These are phyloP conservation scores for Heliconius cydno DNA, from an alignment of 2,888 invertebrate genomes.

Conservation along the genomic window DNA sequence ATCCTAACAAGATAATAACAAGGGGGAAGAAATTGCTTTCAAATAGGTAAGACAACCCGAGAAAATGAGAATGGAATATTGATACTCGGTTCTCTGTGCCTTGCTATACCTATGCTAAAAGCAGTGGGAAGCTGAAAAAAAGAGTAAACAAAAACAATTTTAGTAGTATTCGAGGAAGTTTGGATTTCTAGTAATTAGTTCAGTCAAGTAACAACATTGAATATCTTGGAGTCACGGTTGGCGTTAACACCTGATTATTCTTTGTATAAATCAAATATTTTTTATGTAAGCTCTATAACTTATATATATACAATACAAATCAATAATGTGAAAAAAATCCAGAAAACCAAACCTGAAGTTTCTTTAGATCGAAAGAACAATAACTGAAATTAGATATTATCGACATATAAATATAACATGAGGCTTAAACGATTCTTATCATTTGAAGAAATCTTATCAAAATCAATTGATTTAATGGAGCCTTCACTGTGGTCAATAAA, in stretches of 20 bases:
- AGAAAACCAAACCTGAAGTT: conserved; percentile 2
- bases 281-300: background rate
- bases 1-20: too few relatives aligned
- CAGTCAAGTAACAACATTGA: too few relatives aligned
- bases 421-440: conserved; percentile 49
- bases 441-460: conserved; percentile 69
- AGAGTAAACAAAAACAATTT: too few relatives aligned
- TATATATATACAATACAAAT: background rate
- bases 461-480: conserved; percentile 60
- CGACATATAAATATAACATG: conserved; percentile 48
- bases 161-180: too few relatives aligned
- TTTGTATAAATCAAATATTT: background rate
- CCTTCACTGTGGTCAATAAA: conserved; percentile 70
- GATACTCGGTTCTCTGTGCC: too few relatives aligned
- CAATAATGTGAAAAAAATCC: background rate
- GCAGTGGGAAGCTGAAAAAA: too few relatives aligned
- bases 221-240: background rate
- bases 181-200: too few relatives aligned
- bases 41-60: too few relatives aligned
- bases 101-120: too few relatives aligned
- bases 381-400: conserved; percentile 41
- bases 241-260: background rate
- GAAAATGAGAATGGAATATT: too few relatives aligned
- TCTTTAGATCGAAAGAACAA: conserved; percentile 7
- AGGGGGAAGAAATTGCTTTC: too few relatives aligned